A percentile compares a stretch with the other conserved stretches of the same genome.
These are phyloP conservation scores for Cotesia glomerata DNA, from an alignment of 1,140 invertebrate genomes.

Conservation along the genomic window DNA sequence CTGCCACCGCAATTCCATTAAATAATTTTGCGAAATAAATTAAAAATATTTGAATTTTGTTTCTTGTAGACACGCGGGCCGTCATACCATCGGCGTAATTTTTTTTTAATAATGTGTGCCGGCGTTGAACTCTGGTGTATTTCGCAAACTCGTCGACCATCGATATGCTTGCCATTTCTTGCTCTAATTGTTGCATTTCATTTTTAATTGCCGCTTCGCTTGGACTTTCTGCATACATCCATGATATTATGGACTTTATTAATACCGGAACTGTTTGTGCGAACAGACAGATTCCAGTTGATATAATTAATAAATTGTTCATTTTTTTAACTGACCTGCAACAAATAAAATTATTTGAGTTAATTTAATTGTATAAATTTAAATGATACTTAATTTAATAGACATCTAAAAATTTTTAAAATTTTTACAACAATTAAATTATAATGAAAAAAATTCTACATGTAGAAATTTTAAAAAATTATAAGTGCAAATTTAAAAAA, in stretches of 20 bases:
- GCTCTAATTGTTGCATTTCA: conserved; percentile 57
- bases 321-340: not conserved
- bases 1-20: conserved; percentile 41
- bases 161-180: conserved; percentile 60
- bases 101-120: conserved; percentile 59
- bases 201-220: conserved; percentile 38
- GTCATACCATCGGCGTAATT: conserved; percentile 53
- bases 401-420: too few species aligned
- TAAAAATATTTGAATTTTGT: conserved; percentile 31
- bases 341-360: not conserved
- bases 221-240: conserved; percentile 38
- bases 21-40: conserved; percentile 37
- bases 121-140: conserved; percentile 66
- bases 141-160: conserved; percentile 69
- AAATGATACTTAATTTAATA: too few species aligned
- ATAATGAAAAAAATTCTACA: too few species aligned
- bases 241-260: conserved; percentile 29
- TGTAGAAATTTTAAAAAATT: too few species aligned
- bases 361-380: too few species aligned
- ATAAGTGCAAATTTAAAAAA: too few species aligned
- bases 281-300: conserved; percentile 15
- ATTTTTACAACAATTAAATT: too few species aligned
- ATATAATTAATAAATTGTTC: conserved; percentile 24
- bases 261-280: conserved; percentile 8
- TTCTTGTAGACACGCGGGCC: conserved; percentile 21